phyloP scores from a whole-genome alignment of 1,140 invertebrate species.

The Thaumatotibia leucotreta region DNA sequence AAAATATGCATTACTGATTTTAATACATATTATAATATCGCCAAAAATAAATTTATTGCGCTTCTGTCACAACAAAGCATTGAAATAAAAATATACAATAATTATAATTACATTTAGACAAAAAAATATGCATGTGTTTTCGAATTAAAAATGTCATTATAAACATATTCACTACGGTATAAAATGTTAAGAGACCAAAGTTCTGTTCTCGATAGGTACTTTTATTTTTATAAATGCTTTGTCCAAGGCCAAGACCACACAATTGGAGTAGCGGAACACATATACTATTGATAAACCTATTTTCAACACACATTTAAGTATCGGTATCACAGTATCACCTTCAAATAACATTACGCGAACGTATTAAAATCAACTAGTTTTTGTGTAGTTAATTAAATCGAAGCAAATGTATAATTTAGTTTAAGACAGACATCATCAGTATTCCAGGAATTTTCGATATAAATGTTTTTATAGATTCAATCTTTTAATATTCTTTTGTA shows the following conservation, averaged over 20 bases:
- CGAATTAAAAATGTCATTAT: too few relatives aligned
- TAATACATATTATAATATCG: too few relatives aligned
- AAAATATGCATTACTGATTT: too few relatives aligned
- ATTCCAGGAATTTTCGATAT: conserved; percentile 4
- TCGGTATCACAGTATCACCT: conserved; percentile 49
- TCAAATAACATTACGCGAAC: conserved; percentile 46
- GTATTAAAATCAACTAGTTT: conserved; percentile 6
- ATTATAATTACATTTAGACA: too few relatives aligned
- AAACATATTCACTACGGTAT: not conserved
- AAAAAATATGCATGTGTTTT: too few relatives aligned
- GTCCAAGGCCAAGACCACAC: conserved; percentile 34
- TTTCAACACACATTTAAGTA: not conserved
- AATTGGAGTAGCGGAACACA: conserved; percentile 22
- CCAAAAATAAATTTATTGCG: too few relatives aligned
- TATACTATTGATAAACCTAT: conserved; percentile 19
- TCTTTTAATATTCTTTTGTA: not conserved
- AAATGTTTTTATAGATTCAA: not conserved
- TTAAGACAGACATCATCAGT: not conserved
- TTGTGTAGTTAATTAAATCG: conserved; percentile 5
- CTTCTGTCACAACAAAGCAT: too few relatives aligned
- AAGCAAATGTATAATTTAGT: conserved; percentile 12
- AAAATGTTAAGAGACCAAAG: not conserved
- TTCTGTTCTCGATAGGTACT: not conserved
- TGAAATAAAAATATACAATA: too few relatives aligned
- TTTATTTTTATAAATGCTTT: conserved; percentile 32